A percentile compares a stretch with the other conserved stretches of the same genome.
phyloP scores from a whole-genome alignment of 1,140 invertebrate species.

The Temnothorax longispinosus region DNA sequence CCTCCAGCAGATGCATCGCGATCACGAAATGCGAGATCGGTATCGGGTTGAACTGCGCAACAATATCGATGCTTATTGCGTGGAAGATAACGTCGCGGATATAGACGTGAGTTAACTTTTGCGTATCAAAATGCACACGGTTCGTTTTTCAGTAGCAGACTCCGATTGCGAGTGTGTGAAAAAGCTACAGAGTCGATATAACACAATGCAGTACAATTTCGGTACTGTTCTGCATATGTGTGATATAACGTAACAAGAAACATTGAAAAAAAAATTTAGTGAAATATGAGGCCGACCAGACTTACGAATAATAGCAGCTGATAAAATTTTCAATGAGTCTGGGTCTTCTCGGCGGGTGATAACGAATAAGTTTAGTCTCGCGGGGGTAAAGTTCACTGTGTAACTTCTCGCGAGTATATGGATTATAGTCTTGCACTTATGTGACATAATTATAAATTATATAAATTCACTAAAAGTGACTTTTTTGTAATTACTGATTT shows the following conservation, averaged over 20 bases:
- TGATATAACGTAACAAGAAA: not conserved
- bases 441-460: constrained; percentile 30
- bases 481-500: not conserved
- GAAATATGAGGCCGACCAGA: not conserved
- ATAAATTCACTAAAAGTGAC: not conserved
- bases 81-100: not conserved
- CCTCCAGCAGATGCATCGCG: not conserved
- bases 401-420: not conserved
- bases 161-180: not conserved
- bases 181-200: not conserved
- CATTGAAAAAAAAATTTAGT: not conserved
- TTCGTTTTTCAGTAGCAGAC: not conserved
- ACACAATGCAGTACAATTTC: not conserved
- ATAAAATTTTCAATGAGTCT: constrained; percentile 33
- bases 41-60: constrained; percentile 52
- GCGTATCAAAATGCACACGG: not conserved
- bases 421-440: not conserved
- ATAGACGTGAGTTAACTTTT: not conserved
- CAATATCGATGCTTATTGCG: constrained; percentile 12
- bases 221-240: not conserved
- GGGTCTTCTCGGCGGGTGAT: constrained; percentile 22
- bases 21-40: constrained; percentile 55
- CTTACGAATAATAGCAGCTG: constrained; percentile 6
- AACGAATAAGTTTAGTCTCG: constrained; percentile 44
- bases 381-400: constrained; percentile 58